These are phyloP conservation scores for Physeter macrocephalus DNA, from an alignment of 2,113 vertebrate genomes.

Conservation along the genomic window DNA sequence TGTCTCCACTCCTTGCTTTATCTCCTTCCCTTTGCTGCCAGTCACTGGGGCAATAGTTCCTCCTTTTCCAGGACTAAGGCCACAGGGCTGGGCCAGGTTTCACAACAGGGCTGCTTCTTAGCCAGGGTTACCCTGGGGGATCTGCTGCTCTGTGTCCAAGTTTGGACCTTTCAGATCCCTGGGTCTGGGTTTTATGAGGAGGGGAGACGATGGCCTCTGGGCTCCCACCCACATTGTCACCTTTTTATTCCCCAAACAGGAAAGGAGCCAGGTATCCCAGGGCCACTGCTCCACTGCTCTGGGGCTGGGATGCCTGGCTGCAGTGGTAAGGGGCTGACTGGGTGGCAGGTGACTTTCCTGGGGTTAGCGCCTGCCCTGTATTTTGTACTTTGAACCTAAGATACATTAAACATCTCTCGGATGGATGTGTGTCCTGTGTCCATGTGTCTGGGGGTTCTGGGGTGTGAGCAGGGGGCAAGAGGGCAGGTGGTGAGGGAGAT, in stretches of 20 bases:
- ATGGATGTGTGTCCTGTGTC: constrained; percentile 27
- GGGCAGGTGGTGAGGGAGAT: neutral
- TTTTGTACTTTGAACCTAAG: constrained; percentile 57
- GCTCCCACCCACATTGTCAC: neutral
- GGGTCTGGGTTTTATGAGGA: constrained; percentile 32
- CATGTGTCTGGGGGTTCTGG: neutral
- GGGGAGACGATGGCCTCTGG: neutral
- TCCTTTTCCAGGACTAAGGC: neutral
- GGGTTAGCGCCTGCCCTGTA: constrained; percentile 25
- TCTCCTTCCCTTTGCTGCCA: neutral
- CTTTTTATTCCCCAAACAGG: neutral
- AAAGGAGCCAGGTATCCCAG: neutral
- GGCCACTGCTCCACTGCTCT: neutral
- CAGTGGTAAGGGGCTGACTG: neutral
- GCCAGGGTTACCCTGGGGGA: neutral
- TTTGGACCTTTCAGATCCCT: neutral
- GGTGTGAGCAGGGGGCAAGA: neutral
- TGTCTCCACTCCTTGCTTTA: constrained; percentile 19
- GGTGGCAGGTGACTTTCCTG: constrained; percentile 21
- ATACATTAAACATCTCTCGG: constrained; percentile 63
- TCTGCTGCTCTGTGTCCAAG: neutral
- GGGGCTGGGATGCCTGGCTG: neutral
- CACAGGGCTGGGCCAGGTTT: neutral
- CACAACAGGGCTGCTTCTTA: neutral
- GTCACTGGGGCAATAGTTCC: neutral